Percentiles rank a stretch among this genome's conserved stretches.
Conservation (phyloP, 1,140 invertebrate species). For the Bombus pascuorum region DNA sequence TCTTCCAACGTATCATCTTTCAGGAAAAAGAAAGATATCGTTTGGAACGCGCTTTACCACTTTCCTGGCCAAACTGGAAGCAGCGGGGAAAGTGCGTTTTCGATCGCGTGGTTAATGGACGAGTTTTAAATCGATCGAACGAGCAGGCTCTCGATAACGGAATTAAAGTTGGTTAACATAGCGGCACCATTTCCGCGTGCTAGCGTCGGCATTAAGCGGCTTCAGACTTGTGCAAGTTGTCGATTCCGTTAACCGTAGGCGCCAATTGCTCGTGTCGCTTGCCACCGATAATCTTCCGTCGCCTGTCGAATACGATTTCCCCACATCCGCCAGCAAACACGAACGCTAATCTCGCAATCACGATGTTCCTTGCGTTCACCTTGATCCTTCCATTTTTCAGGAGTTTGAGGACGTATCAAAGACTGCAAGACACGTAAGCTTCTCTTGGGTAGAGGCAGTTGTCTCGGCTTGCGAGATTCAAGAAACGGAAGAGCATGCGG, state of each 20-base stretch:
- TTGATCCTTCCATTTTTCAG: conserved; percentile 51
- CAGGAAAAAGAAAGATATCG: not conserved
- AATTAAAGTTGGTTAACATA: conserved; percentile 55
- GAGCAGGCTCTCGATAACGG: conserved; percentile 8
- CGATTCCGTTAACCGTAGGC: conserved; percentile 49
- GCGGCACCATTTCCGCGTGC: conserved; percentile 24
- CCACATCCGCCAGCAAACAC: not conserved
- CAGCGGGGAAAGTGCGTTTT: not conserved
- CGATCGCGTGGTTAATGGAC: not conserved
- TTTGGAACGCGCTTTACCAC: not conserved
- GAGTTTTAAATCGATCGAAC: conserved; percentile 34
- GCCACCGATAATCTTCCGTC: conserved; percentile 18
- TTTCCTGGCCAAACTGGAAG: not conserved
- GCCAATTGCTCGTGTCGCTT: conserved; percentile 38
- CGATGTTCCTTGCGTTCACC: not conserved
- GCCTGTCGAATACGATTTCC: conserved; percentile 2
- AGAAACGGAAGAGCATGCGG: conserved; percentile 60
- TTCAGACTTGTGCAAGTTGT: conserved; percentile 30
- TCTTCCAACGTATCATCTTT: no score
- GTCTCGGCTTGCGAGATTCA: conserved; percentile 53
- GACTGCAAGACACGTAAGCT: conserved; percentile 70
- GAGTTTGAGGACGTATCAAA: conserved; percentile 63
- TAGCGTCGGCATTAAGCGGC: conserved; percentile 30
- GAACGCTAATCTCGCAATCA: not conserved
- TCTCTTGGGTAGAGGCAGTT: conserved; percentile 73